Percentiles rank a stretch among this genome's conserved stretches.
Conservation (phyloP, 2,113 vertebrate genomes). For the Baryphthengus martii region DNA sequence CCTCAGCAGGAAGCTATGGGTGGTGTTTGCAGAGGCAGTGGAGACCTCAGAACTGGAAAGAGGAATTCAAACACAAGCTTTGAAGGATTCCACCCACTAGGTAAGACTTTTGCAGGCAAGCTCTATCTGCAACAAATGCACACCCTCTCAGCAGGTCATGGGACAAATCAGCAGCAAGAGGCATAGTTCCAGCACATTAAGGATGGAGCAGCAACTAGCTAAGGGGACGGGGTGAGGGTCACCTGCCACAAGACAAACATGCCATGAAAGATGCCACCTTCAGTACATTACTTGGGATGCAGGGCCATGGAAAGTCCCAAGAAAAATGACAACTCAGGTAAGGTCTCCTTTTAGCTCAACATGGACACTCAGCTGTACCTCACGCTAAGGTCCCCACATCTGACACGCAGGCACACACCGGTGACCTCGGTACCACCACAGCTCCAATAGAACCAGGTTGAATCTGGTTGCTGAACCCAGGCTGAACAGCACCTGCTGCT, state of each 20-base stretch:
- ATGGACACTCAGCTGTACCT: background rate
- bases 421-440: background rate
- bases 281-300: background rate
- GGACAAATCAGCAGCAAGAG: background rate
- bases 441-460: too few species aligned
- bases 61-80: background rate
- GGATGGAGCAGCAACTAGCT: background rate
- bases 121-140: background rate
- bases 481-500: background rate
- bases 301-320: background rate
- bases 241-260: background rate
- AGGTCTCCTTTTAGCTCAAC: background rate
- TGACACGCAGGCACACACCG: background rate
- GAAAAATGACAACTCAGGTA: background rate
- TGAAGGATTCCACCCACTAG: background rate
- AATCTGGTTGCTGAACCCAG: too few species aligned
- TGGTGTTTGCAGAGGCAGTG: background rate
- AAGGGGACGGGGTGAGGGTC: accelerated
- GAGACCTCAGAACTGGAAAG: background rate
- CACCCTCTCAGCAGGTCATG: background rate
- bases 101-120: background rate
- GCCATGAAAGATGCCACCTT: background rate
- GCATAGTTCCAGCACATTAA: background rate
- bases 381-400: accelerated
- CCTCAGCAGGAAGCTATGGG: background rate